Conservation (phyloP, 1,140 invertebrate species). For the Drosophila micromelanica region DNA sequence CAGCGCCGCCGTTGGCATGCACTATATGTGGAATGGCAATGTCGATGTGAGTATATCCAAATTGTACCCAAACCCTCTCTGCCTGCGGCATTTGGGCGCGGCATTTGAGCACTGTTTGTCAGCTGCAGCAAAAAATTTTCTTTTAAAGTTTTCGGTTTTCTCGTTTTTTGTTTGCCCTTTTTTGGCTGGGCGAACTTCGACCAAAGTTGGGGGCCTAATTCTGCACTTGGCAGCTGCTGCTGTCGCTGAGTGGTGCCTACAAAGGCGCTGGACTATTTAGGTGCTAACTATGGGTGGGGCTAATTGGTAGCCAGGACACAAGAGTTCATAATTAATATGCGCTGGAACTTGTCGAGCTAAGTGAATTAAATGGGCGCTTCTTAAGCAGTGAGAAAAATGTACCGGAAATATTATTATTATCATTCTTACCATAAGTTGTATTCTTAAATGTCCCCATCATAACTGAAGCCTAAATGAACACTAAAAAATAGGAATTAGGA, state of each 20-base stretch:
- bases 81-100: not conserved
- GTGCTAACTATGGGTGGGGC: not conserved
- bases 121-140: not conserved
- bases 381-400: not conserved
- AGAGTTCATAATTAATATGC: constrained; percentile 63
- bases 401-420: too few species aligned
- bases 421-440: too few species aligned
- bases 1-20: constrained; percentile 86
- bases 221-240: constrained; percentile 30
- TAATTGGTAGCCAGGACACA: not conserved
- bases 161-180: not conserved
- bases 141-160: not conserved
- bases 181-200: constrained; percentile 4
- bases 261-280: constrained; percentile 22
- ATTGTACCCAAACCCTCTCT: too few species aligned
- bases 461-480: too few species aligned
- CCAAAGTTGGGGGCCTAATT: constrained; percentile 17
- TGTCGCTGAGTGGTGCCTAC: not conserved
- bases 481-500: too few species aligned
- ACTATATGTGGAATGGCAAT: constrained; percentile 89
- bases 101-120: not conserved
- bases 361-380: constrained; percentile 64
- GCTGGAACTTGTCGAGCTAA: constrained; percentile 50
- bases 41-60: constrained; percentile 86
- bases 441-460: too few species aligned